These are phyloP conservation scores for Automeris io DNA, from an alignment of 2,888 invertebrate species.

Conservation along the genomic window DNA sequence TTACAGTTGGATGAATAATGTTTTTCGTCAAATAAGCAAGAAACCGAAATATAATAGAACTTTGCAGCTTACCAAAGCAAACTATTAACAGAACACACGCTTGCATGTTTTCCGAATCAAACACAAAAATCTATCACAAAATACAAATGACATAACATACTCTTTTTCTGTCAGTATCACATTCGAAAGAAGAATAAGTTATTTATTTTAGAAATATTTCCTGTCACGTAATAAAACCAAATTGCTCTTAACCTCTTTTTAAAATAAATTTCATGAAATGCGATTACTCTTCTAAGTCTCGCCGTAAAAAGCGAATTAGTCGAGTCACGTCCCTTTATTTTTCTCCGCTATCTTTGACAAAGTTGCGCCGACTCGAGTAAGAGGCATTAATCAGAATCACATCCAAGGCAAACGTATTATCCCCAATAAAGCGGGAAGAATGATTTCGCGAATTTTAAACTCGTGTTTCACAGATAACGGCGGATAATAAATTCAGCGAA, in stretches of 20 bases:
- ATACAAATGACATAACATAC: conserved; percentile 31
- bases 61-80: conserved; percentile 44
- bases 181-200: conserved; percentile 57
- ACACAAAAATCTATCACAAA: conserved; percentile 14
- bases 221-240: conserved; percentile 5
- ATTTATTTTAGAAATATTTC: conserved; percentile 15
- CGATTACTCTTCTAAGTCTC: conserved; percentile 34
- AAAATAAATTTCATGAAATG: conserved; percentile 26
- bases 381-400: conserved; percentile 73
- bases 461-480: conserved; percentile 70
- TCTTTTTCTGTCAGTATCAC: conserved; percentile 36
- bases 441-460: conserved; percentile 73
- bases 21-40: no score
- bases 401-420: conserved; percentile 68
- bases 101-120: conserved; percentile 39
- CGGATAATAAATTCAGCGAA: conserved; percentile 59
- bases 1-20: no score
- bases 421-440: conserved; percentile 73
- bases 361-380: conserved; percentile 60
- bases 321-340: conserved; percentile 73
- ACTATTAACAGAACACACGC: conserved; percentile 34
- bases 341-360: conserved; percentile 70
- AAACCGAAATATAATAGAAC: no score
- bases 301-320: conserved; percentile 61
- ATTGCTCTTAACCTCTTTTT: conserved; percentile 12